phyloP scores from a whole-genome alignment of 2,113 vertebrate species.

The Hemicordylus capensis region DNA sequence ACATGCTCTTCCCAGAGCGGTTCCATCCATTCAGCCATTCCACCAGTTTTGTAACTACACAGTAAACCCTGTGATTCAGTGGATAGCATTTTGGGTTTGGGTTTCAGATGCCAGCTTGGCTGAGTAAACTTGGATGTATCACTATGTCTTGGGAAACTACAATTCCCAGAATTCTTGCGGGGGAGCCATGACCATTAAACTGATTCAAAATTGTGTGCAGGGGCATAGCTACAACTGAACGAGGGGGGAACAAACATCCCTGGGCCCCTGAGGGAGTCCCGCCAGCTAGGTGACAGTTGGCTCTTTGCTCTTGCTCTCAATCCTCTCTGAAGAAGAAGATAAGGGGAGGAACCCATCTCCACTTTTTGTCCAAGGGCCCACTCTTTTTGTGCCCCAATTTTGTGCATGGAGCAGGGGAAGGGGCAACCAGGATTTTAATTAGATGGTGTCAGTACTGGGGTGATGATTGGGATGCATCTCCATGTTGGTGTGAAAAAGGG shows the following conservation, averaged over 20 bases:
- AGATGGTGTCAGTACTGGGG: not conserved
- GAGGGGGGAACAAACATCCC: too few relatives aligned
- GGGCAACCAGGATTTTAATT: not conserved
- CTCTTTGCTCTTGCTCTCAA: too few relatives aligned
- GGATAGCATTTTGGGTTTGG: not conserved
- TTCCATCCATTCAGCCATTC: too few relatives aligned
- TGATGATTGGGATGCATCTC: too few relatives aligned
- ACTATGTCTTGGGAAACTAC: not conserved
- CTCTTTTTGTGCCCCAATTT: too few relatives aligned
- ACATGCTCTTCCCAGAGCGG: too few relatives aligned
- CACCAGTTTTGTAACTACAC: not conserved
- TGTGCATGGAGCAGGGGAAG: not conserved
- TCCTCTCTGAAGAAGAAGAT: too few relatives aligned
- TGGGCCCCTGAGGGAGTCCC: too few relatives aligned
- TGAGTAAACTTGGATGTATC: not conserved
- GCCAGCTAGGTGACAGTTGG: too few relatives aligned
- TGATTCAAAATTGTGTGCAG: not conserved
- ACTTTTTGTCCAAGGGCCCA: too few relatives aligned
- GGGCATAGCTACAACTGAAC: not conserved
- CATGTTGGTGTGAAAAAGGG: not conserved
- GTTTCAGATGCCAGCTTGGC: not conserved
- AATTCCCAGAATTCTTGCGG: not conserved
- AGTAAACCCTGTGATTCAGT: not conserved
- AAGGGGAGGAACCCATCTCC: too few relatives aligned
- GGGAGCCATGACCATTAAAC: not conserved